Percentiles rank a stretch among this genome's conserved stretches.
Evolutionary conservation across 1,140 invertebrate species (phyloP).

Genomic region (roundworm (Caenorhabditis elegans)): WBcel235 BX284605.5:11946001-11946500

Average conservation of each 20-base stretch:
- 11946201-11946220: constrained; percentile 29
- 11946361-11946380: constrained; percentile 33
- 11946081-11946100: background rate
- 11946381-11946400: background rate
- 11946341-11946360: constrained; percentile 5
- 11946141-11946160: constrained; percentile 13
- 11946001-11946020: constrained; percentile 11
- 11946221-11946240: constrained; percentile 19
- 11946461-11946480: background rate
- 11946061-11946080: constrained; percentile 14
- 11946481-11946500: background rate
- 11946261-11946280: constrained; percentile 13
- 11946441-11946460: background rate
- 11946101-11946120: background rate
- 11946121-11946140: constrained; percentile 14
- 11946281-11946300: background rate
- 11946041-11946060: background rate
- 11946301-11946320: background rate
- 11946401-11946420: constrained; percentile 31
- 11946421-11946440: constrained; percentile 23
- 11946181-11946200: constrained; percentile 17
- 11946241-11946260: constrained; percentile 10
- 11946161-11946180: background rate
- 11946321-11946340: background rate
- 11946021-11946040: background rate